Conservation (phyloP, 2,113 vertebrate genomes). For the Mola mola region DNA sequence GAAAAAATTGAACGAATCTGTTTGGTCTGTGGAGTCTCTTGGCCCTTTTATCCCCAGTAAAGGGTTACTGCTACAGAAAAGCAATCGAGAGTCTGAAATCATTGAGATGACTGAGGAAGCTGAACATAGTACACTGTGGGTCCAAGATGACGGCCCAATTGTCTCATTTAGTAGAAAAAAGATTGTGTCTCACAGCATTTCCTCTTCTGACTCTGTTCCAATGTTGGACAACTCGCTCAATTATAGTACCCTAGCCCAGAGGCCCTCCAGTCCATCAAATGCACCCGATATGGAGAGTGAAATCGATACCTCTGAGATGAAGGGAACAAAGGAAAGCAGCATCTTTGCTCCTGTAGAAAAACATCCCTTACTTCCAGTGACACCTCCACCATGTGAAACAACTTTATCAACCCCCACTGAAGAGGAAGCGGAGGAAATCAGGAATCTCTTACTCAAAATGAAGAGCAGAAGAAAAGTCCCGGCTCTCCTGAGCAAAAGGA, state of each 20-base stretch:
- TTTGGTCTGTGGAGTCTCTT: constrained; percentile 75
- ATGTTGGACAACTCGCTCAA: constrained; percentile 22
- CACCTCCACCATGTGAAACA: no score
- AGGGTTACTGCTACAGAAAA: constrained; percentile 56
- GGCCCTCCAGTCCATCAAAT: neutral
- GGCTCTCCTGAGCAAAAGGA: neutral
- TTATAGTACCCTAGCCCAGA: constrained; percentile 17
- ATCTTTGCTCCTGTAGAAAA: neutral
- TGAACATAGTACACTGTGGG: neutral
- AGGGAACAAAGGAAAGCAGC: neutral
- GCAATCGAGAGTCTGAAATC: constrained; percentile 5
- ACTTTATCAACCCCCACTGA: neutral
- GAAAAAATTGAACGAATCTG: constrained; percentile 50
- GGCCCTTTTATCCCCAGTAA: constrained; percentile 45
- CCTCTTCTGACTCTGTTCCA: constrained; percentile 9
- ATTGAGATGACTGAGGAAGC: constrained; percentile 20
- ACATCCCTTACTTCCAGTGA: neutral
- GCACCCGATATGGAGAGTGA: neutral
- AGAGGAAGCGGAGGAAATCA: constrained; percentile 32
- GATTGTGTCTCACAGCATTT: neutral
- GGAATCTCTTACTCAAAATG: neutral
- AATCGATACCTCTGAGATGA: neutral
- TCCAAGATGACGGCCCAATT: neutral
- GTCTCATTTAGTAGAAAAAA: neutral
- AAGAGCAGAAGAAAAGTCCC: constrained; percentile 5